Conservation (phyloP, 2,797 vertebrate genomes). For the Sebastes jordani region DNA sequence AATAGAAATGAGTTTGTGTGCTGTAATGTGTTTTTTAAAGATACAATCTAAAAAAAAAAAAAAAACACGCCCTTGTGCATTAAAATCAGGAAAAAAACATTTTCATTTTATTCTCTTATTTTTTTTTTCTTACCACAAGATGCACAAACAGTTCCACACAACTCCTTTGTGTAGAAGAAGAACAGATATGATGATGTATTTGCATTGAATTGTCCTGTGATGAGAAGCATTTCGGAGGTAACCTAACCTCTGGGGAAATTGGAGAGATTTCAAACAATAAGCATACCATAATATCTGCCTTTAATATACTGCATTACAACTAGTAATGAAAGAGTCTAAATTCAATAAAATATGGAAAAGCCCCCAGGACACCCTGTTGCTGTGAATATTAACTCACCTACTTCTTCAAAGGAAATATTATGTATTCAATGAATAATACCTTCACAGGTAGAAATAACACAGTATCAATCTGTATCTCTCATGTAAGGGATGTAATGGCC, state of each 20-base stretch:
- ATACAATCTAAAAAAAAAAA: background rate
- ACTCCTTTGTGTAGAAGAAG: background rate
- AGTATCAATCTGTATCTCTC: background rate
- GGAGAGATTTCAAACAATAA: background rate
- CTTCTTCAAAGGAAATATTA: background rate
- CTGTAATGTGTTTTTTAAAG: background rate
- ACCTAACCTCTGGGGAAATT: background rate
- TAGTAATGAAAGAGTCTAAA: conserved; percentile 10
- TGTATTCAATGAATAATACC: background rate
- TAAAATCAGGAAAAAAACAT: background rate
- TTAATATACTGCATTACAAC: background rate
- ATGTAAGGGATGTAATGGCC: background rate
- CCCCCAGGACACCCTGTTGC: background rate
- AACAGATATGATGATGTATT: background rate
- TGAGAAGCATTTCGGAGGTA: background rate
- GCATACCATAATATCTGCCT: background rate
- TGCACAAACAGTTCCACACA: background rate
- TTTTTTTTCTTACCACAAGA: too few relatives aligned
- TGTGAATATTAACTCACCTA: conserved; percentile 15
- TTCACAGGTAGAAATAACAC: background rate
- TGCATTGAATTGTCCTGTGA: background rate
- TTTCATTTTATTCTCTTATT: background rate
- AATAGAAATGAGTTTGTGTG: background rate
- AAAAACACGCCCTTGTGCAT: too few relatives aligned
- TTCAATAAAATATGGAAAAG: conserved; percentile 23